These are phyloP conservation scores for Apamea monoglypha DNA, from an alignment of 2,888 invertebrate species.

Conservation along the genomic window DNA sequence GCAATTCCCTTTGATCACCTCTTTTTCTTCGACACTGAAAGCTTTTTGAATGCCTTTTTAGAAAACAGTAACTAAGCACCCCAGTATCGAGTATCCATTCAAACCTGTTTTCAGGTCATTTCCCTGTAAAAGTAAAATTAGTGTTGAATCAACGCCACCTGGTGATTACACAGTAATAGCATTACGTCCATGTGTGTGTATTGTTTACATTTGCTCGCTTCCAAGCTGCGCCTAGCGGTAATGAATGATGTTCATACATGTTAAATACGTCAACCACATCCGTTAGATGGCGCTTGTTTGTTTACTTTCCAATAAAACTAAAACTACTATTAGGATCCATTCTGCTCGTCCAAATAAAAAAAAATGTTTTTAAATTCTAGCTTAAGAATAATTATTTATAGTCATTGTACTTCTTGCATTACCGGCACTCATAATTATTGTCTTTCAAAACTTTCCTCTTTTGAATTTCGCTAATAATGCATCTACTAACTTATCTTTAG, in stretches of 20 bases:
- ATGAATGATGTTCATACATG: slow-evolving; percentile 43
- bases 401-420: background rate
- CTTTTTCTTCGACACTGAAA: slow-evolving; percentile 10
- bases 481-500: background rate
- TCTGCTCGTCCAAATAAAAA: background rate
- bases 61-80: background rate
- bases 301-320: slow-evolving; percentile 40
- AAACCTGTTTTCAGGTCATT: slow-evolving; percentile 6
- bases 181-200: slow-evolving; percentile 37
- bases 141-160: slow-evolving; percentile 69
- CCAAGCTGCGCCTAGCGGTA: slow-evolving; percentile 38
- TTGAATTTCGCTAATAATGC: background rate
- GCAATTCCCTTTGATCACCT: slow-evolving; percentile 15
- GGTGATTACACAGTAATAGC: slow-evolving; percentile 56
- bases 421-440: background rate
- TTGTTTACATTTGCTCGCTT: slow-evolving; percentile 57
- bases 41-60: background rate
- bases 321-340: slow-evolving; percentile 11
- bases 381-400: background rate
- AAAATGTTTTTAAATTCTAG: background rate
- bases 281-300: slow-evolving; percentile 73
- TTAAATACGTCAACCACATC: slow-evolving; percentile 52
- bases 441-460: background rate
- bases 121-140: slow-evolving; percentile 29
- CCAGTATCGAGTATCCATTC: background rate